phyloP scores from a whole-genome alignment of 2,888 invertebrate genomes.

The Drosophila villosipedis region DNA sequence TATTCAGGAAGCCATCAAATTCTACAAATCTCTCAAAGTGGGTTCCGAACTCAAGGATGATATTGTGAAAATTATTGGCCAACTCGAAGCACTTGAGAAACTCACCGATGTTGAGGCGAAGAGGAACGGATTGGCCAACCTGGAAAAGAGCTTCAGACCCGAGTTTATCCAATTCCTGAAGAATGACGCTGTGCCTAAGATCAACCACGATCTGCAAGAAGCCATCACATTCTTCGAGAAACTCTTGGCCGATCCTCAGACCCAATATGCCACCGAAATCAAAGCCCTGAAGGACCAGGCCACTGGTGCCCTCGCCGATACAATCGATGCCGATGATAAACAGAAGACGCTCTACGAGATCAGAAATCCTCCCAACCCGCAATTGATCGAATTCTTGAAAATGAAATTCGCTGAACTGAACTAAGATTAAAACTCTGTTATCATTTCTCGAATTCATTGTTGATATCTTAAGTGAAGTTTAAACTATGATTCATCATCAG shows the following conservation, averaged over 20 bases:
- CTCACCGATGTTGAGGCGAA: conserved; percentile 62
- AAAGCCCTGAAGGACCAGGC: conserved; percentile 61
- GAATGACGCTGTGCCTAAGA: conserved; percentile 57
- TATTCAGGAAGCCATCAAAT: conserved; percentile 62
- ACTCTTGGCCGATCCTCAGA: conserved; percentile 53
- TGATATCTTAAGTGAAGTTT: conserved; percentile 40
- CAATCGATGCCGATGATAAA: conserved; percentile 66
- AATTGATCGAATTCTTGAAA: conserved; percentile 66
- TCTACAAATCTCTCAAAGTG: conserved; percentile 57
- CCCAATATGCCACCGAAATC: conserved; percentile 62
- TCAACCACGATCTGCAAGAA: conserved; percentile 63
- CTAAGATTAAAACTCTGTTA: conserved; percentile 29
- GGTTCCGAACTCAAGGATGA: conserved; percentile 52
- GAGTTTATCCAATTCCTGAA: conserved; percentile 66
- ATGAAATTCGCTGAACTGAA: conserved; percentile 68
- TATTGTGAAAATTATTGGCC: conserved; percentile 55
- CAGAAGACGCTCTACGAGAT: conserved; percentile 65
- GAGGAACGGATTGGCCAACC: conserved; percentile 53
- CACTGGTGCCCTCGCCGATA: conserved; percentile 54
- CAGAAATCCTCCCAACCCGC: conserved; percentile 61
- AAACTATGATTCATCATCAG: conserved; percentile 5
- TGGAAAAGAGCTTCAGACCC: conserved; percentile 62
- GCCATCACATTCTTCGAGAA: conserved; percentile 68
- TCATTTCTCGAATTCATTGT: conserved; percentile 1
- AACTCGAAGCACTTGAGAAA: conserved; percentile 56